phyloP scores from a whole-genome alignment of 2,113 vertebrate species.

The Octodon degus region DNA sequence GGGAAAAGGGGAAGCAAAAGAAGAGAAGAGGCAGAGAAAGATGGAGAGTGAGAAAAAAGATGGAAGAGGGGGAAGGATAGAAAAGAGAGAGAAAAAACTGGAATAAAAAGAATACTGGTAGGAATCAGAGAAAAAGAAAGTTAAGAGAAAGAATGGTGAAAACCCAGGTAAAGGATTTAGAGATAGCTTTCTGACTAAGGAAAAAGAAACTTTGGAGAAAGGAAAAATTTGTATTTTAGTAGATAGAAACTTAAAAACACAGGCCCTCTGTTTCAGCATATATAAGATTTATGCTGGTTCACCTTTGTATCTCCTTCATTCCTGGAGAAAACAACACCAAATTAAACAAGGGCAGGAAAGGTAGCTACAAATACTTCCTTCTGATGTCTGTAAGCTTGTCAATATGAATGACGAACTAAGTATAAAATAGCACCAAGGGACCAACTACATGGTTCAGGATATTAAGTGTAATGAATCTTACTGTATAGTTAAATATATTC shows the following conservation, averaged over 20 bases:
- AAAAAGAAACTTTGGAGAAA: not conserved
- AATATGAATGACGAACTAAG: not conserved
- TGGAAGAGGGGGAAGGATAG: accelerated
- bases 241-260: not conserved
- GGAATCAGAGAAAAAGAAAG: not conserved
- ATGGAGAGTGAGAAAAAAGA: not conserved
- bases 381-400: not conserved
- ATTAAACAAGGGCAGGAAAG: not conserved
- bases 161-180: not conserved
- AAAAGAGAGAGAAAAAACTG: not conserved
- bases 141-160: not conserved
- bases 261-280: not conserved
- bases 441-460: not conserved
- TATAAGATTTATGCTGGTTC: not conserved
- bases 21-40: not conserved
- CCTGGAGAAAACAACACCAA: not conserved
- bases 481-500: not conserved
- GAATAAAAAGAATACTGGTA: not conserved
- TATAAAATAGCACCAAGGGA: not conserved
- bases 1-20: not conserved
- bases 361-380: not conserved
- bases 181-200: not conserved
- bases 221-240: not conserved
- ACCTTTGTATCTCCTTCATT: not conserved
- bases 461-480: not conserved